A percentile compares a stretch with the other conserved stretches of the same genome.
These are phyloP conservation scores for Drosophila ustulata DNA, from an alignment of 2,888 invertebrate genomes.

Conservation along the genomic window DNA sequence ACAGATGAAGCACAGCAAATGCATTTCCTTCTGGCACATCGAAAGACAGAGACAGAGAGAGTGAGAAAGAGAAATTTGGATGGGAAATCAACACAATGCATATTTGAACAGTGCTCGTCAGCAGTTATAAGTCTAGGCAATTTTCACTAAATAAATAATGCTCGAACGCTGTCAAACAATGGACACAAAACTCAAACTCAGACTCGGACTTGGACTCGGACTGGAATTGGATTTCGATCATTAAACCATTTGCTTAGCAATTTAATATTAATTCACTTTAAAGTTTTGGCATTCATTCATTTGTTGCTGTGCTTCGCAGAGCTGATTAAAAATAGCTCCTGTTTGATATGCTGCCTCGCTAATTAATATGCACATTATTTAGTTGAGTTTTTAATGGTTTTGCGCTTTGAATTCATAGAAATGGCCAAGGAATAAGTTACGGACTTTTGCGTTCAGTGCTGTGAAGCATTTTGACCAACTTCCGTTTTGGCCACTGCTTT, in stretches of 20 bases:
- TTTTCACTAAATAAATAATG: constrained; percentile 45
- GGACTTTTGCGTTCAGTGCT: constrained; percentile 29
- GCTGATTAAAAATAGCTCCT: constrained; percentile 3
- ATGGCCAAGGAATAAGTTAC: constrained; percentile 29
- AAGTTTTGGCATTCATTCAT: not conserved
- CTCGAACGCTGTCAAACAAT: constrained; percentile 4
- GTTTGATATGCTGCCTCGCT: constrained; percentile 4
- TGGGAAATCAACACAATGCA: constrained; percentile 38
- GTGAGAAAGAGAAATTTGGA: not conserved
- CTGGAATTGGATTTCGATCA: not conserved
- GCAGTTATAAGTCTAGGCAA: constrained; percentile 10
- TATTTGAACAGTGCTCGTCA: constrained; percentile 44
- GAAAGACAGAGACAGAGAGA: not conserved
- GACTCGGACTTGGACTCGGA: not conserved
- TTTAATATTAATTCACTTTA: not conserved
- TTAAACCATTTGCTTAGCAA: not conserved
- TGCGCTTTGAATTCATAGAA: constrained; percentile 15
- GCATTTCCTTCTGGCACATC: not conserved
- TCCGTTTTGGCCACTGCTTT: constrained; percentile 43
- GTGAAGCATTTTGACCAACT: constrained; percentile 55
- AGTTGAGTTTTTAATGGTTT: constrained; percentile 22
- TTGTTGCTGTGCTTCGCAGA: not conserved
- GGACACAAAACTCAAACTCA: not conserved
- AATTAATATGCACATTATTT: constrained; percentile 48
- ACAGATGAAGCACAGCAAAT: constrained; percentile 16